Base-by-base conservation (phyloP, 2,113 vertebrate species). In the Lagenorhynchus albirostris region DNA sequence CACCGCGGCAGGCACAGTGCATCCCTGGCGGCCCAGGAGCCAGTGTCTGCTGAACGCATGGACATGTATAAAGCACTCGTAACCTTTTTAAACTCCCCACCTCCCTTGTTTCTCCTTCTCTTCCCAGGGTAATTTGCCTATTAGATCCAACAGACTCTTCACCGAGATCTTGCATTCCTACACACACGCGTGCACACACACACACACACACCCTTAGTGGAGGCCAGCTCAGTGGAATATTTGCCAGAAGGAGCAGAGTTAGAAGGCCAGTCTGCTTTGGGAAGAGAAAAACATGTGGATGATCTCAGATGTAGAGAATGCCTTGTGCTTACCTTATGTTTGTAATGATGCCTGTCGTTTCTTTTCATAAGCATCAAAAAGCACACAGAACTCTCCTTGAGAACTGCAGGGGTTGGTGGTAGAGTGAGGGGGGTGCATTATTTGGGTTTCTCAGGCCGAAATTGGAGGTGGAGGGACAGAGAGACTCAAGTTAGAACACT, bases 201-300 rank as follows among this genome's bases (percentile, higher is more conserved):
- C 20, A 3, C 36, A 2, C 74, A 8, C 55, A 23, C 36, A 60
- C 5, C 36, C 55, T 77, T 68, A 44, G 23, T 25, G 33, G 87
- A 85, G n/a, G 77, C 65, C 76, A 55, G 0, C 67, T 92, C 44
- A 4, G 20, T 85, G 31, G 81, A 62, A 38, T 71, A 41, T 53
- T 95, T 84, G 63, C 83, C 3, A 18, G 38, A 86, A 90, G n/a
- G 53, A 80, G 26, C 62, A 74, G 74, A 82, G 44, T 38, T 80
- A 91, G 90, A 76, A 92, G 92, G 62, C 92, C 96, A 31, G 29
- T 44, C 44, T 74, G 1, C 55, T 82, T 5, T 29, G 65, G 47
- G 60, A 76, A 85, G 74, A 92, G 23, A 25, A 79, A 55, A 86
- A 31, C 25, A 44, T 25, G 15, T 10, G 67, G 76, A 38, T 33